Evolutionary conservation across 2,888 invertebrate genomes (phyloP), one percentile per base, ranked within the genome.

Genomic region (Dascillus cervinus): DNA sequence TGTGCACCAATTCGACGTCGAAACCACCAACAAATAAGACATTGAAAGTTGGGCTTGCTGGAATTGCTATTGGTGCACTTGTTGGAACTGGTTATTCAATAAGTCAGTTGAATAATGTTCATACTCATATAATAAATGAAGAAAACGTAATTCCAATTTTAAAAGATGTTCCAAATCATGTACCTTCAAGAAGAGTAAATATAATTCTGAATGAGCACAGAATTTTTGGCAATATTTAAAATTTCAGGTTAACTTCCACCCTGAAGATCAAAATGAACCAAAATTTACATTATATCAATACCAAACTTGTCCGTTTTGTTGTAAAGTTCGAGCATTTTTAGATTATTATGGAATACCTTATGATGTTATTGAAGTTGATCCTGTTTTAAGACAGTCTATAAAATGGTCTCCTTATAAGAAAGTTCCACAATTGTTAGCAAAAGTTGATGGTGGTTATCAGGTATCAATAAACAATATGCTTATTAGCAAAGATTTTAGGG

Each of bases 251-350:
- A 48, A 72, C 6, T 79, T 74, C 55, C 72, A 79, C n/a, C n/a
- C n/a, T 0, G 65, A 70, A 3, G 86, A 88, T 55, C 65, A 57
- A 1, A 71, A 71, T 23, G 79, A 81, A 13, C 65, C 92, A 34
- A 81, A 90, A 47, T 65, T 98, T 24, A 82, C 88, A 0, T 69
- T 98, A 10, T 98, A 88, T 58, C 98, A 98, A 69, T 98, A 94
- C 60, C 87, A 94, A 53, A 94, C 94, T 0, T 98, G 97, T 56
- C 97, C 97, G 1, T 97, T 96, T 64, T 96, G 96, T 65, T 95
- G 94, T 58, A 97, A 96, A 71, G 84, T 84, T 10, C 73, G 95
- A 36, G 83, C 90, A 0, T 88, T 84, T 60, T 69, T 98, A 6
- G 96, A 98, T 64, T 91, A 83, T 50, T 79, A 84, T 60, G 95